phyloP scores from a whole-genome alignment of 1,140 invertebrate genomes.

The Aporrectodea caliginosa region DNA sequence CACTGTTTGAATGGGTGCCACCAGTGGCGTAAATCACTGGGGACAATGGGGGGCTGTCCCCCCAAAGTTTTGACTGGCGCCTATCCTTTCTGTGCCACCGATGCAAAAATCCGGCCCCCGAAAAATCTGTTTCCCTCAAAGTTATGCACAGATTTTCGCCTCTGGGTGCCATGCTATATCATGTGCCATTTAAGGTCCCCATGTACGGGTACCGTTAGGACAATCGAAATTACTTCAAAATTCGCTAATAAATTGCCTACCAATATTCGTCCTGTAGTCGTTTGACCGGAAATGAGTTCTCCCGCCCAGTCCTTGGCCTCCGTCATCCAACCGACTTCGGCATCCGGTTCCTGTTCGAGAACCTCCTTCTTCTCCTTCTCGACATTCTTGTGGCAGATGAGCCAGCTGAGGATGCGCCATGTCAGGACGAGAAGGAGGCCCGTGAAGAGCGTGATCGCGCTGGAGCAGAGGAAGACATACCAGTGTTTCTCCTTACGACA shows the following conservation, averaged over 20 bases:
- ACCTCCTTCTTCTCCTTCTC: neutral
- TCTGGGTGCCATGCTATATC: neutral
- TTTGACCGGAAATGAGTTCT: constrained; percentile 99
- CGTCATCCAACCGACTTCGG: constrained; percentile 64
- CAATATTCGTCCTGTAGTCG: constrained; percentile 96
- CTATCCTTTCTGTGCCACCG: no score
- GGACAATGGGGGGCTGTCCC: no score
- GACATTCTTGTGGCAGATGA: constrained; percentile 48
- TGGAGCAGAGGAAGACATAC: constrained; percentile 78
- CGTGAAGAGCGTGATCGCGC: constrained; percentile 90
- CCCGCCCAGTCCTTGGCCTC: constrained; percentile 99
- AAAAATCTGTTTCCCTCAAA: neutral
- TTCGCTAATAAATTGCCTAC: constrained; percentile 64
- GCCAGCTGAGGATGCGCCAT: constrained; percentile 83
- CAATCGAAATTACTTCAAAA: no score
- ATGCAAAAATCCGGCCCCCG: no score
- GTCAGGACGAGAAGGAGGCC: constrained; percentile 72
- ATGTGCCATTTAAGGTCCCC: no score
- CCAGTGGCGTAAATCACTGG: no score
- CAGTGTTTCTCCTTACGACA: constrained; percentile 39
- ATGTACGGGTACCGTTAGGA: no score
- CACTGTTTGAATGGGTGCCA: no score
- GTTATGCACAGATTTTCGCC: neutral
- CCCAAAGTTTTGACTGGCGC: no score
- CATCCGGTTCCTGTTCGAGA: neutral